Evolutionary conservation across 2,888 invertebrate species (phyloP).

Genomic region (Electrophaes corylata): DNA sequence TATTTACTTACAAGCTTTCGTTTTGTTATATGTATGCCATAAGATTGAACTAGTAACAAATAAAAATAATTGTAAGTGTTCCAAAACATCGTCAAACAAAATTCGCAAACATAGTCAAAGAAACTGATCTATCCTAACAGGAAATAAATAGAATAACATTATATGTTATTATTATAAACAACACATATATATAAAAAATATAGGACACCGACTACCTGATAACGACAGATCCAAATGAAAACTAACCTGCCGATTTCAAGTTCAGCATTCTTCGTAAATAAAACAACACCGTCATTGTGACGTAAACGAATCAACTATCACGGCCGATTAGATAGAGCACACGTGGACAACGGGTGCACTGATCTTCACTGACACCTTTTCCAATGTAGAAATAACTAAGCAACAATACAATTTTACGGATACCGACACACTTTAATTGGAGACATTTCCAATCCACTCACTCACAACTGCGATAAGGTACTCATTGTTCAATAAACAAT

Average conservation of each 20-base stretch:
- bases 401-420: constrained; percentile 2
- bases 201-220: constrained; percentile 2
- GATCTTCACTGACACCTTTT: constrained; percentile 6
- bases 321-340: constrained; percentile 15
- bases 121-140: too few species aligned
- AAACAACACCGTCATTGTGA: constrained; percentile 51
- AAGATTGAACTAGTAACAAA: too few species aligned
- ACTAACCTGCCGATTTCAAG: constrained; percentile 64
- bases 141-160: too few species aligned
- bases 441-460: constrained; percentile 11
- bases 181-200: background rate
- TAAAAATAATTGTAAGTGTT: too few species aligned
- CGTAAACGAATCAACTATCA: constrained; percentile 31
- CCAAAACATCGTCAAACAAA: too few species aligned
- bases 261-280: constrained; percentile 49
- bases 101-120: too few species aligned
- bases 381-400: background rate
- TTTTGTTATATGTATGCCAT: too few species aligned
- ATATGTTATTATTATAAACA: too few species aligned
- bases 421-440: background rate
- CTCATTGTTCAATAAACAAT: constrained; percentile 9
- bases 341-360: constrained; percentile 6
- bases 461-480: constrained; percentile 14
- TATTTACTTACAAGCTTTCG: too few species aligned
- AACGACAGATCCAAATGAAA: background rate